Evolutionary conservation across 1,140 invertebrate genomes (phyloP).

Genomic region (Psix sp.): DNA sequence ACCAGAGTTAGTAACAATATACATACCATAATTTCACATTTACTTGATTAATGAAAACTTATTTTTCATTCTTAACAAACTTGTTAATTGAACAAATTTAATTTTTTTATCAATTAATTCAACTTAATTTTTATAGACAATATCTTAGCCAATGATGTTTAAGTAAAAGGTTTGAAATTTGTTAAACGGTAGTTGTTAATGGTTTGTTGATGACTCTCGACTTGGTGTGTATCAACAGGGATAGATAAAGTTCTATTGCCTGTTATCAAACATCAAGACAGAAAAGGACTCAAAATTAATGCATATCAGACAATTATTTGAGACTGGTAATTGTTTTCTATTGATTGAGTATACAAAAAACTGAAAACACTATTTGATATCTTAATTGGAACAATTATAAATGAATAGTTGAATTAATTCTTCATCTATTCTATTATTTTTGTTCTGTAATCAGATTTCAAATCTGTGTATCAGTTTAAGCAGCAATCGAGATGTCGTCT

Average conservation of each 20-base stretch:
- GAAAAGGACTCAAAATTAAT: conserved; percentile 19
- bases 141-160: conserved; percentile 67
- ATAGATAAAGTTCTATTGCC: conserved; percentile 45
- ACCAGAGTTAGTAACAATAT: conserved; percentile 90
- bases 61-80: no score
- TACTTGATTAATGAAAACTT: no score
- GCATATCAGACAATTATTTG: conserved; percentile 24
- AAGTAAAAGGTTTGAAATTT: conserved; percentile 76
- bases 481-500: no score
- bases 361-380: conserved; percentile 6
- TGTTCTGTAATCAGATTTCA: no score
- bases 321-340: conserved; percentile 15
- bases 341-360: conserved; percentile 9
- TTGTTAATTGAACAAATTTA: no score
- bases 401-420: no score
- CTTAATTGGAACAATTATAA: neutral
- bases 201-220: conserved; percentile 28
- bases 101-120: conserved; percentile 25
- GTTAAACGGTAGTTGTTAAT: conserved; percentile 14
- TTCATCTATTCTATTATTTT: no score
- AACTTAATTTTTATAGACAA: no score
- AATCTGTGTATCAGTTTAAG: no score
- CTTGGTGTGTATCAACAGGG: conserved; percentile 66
- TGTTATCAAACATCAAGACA: conserved; percentile 70
- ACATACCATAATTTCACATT: no score